Conservation (phyloP, 2,888 invertebrate species). For the Pristionchus arcanus region DNA sequence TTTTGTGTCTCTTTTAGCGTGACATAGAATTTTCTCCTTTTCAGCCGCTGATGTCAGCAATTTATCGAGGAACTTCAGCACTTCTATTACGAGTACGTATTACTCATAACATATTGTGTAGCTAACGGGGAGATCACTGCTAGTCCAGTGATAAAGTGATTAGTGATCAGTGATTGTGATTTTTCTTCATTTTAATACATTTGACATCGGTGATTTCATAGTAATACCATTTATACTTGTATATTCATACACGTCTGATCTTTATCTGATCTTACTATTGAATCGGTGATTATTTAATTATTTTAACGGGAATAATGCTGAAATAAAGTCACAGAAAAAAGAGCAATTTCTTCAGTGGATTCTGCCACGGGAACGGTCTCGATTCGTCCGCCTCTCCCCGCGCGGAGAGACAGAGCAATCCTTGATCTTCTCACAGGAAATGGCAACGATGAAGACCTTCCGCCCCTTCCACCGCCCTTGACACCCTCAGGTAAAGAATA, state of each 20-base stretch:
- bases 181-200: no score
- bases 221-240: no score
- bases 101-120: neutral
- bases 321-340: neutral
- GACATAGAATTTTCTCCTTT: no score
- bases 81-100: constrained; percentile 6
- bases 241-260: no score
- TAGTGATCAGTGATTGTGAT: no score
- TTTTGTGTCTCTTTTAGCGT: no score
- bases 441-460: neutral
- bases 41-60: neutral
- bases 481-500: neutral
- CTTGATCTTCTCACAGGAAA: constrained; percentile 27
- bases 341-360: constrained; percentile 7
- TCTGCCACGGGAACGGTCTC: neutral
- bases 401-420: neutral
- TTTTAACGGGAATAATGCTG: no score
- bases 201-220: neutral
- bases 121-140: neutral
- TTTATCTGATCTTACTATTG: no score
- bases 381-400: constrained; percentile 27
- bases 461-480: neutral
- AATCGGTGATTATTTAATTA: no score
- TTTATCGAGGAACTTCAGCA: constrained; percentile 26
- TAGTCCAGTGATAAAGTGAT: no score